phyloP scores from a whole-genome alignment of 2,113 vertebrate species.

The Grallaria varia region DNA sequence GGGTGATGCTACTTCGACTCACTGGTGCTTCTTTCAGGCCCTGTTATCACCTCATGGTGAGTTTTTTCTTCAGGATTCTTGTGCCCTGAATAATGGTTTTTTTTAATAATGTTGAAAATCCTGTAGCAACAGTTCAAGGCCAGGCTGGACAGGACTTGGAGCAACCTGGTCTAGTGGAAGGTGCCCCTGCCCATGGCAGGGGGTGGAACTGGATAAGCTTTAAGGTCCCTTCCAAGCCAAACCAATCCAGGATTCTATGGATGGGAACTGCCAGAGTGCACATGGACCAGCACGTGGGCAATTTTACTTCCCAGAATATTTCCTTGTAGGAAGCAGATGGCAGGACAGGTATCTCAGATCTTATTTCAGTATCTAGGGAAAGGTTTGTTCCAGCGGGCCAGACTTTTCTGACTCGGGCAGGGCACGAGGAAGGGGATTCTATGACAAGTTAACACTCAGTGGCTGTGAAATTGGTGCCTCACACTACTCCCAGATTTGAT shows the following conservation, averaged over 20 bases:
- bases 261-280: neutral
- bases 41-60: neutral
- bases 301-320: neutral
- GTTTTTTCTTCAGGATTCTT: slow-evolving; percentile 2
- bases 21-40: neutral
- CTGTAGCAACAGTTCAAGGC: neutral
- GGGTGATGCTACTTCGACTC: neutral
- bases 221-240: neutral
- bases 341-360: neutral
- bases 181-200: neutral
- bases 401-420: neutral
- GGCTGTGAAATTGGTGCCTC: neutral
- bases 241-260: neutral
- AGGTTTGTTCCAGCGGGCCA: neutral
- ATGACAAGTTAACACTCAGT: accelerated
- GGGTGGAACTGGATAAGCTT: neutral
- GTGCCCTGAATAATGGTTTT: neutral
- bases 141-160: neutral
- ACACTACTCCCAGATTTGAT: neutral
- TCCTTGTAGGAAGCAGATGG: neutral
- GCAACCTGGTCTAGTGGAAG: neutral
- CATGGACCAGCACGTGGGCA: neutral
- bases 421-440: neutral
- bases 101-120: neutral
- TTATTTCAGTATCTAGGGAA: neutral